Evolutionary conservation across 2,113 vertebrate genomes (phyloP).

Genomic region (Lamprologus tigripictilis): DNA sequence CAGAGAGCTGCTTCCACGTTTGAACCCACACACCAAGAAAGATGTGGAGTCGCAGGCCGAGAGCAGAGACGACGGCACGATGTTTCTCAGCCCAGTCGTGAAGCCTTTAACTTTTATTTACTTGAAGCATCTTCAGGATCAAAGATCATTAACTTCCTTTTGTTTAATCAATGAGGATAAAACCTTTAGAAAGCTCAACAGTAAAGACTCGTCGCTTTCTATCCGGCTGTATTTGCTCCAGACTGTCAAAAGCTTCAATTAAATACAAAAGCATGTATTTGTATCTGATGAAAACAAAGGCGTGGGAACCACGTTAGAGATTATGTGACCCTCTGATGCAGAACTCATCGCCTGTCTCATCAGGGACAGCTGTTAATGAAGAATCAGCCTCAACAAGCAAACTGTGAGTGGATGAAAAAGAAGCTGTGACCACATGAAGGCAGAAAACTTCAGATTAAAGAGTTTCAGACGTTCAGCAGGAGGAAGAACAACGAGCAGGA

Average conservation of each 20-base stretch:
- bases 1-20: background rate
- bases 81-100: background rate
- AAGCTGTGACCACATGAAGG: background rate
- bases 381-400: background rate
- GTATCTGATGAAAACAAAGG: background rate
- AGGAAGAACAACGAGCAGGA: background rate
- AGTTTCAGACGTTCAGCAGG: accelerated
- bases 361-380: background rate
- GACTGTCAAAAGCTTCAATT: accelerated
- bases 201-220: background rate
- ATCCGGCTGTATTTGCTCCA: background rate
- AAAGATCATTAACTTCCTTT: background rate
- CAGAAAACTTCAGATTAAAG: background rate
- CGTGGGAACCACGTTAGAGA: accelerated
- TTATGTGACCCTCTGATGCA: background rate
- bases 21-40: background rate
- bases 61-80: accelerated
- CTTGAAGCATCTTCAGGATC: background rate
- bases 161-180: background rate
- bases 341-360: background rate
- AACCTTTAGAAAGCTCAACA: background rate
- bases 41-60: background rate
- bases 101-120: background rate
- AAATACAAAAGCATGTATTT: background rate
- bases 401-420: background rate